Conservation (phyloP, 2,797 vertebrate species). For the Dryobates pubescens region DNA sequence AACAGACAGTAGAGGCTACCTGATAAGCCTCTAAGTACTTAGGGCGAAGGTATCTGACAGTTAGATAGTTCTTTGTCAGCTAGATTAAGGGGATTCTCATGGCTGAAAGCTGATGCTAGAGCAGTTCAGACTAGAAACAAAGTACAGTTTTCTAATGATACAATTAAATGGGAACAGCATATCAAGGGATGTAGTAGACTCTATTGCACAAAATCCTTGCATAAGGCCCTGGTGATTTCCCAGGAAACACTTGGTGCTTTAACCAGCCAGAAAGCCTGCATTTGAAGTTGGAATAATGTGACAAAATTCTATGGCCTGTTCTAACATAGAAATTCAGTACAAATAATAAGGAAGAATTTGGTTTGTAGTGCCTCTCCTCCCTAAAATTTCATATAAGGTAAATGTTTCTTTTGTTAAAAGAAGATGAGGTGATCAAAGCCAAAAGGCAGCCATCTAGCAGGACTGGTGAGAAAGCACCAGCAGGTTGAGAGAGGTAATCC, state of each 20-base stretch:
- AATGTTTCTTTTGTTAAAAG: neutral
- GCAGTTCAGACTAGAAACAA: slow-evolving; percentile 46
- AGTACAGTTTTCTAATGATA: slow-evolving; percentile 32
- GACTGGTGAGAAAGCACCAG: neutral
- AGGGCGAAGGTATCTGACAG: slow-evolving; percentile 30
- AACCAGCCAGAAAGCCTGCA: neutral
- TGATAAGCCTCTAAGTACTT: slow-evolving; percentile 49
- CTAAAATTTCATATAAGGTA: neutral
- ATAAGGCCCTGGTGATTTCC: neutral
- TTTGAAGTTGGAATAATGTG: neutral
- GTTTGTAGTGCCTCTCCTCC: neutral
- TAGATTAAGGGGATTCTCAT: slow-evolving; percentile 50
- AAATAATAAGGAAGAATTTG: neutral
- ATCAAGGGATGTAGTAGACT: neutral
- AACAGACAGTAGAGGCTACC: slow-evolving; percentile 50
- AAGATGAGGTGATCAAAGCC: neutral
- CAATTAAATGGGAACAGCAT: slow-evolving; percentile 32
- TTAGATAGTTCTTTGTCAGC: slow-evolving; percentile 48
- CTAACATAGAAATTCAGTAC: neutral
- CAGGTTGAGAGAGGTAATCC: too few relatives aligned
- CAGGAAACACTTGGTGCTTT: neutral
- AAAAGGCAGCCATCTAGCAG: neutral
- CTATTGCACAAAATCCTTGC: neutral
- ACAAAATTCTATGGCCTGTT: neutral
- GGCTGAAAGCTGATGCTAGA: slow-evolving; percentile 45